These are phyloP conservation scores for Tragelaphus scriptus DNA, from an alignment of 2,113 vertebrate species.

Conservation along the genomic window DNA sequence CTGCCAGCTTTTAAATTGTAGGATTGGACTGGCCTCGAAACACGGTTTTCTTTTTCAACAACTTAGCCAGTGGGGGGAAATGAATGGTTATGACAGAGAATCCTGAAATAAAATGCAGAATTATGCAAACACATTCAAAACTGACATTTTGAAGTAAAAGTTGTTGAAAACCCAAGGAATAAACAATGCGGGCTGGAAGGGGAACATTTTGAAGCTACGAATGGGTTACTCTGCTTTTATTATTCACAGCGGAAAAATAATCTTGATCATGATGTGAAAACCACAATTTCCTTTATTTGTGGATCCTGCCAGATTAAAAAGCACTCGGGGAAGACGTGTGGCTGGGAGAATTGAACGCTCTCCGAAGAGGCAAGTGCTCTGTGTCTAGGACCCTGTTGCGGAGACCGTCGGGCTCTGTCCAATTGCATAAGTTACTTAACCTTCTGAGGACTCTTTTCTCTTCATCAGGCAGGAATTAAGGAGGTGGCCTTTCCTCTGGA, in stretches of 20 bases:
- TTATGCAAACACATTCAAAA: slow-evolving; percentile 66
- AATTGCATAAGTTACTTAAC: slow-evolving; percentile 42
- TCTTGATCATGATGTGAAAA: slow-evolving; percentile 59
- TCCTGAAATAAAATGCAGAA: slow-evolving; percentile 64
- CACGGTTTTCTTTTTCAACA: slow-evolving; percentile 64
- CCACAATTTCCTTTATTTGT: slow-evolving; percentile 71
- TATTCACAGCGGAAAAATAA: slow-evolving; percentile 58
- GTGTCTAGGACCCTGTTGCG: not conserved
- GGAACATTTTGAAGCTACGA: slow-evolving; percentile 5
- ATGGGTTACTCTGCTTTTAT: slow-evolving; percentile 56
- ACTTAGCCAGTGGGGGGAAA: slow-evolving; percentile 45
- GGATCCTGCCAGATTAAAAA: slow-evolving; percentile 58
- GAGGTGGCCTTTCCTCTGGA: not conserved
- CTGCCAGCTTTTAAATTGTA: slow-evolving; percentile 71
- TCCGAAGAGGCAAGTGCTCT: not conserved
- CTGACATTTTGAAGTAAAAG: slow-evolving; percentile 47
- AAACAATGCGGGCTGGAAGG: slow-evolving; percentile 40
- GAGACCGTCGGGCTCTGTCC: not conserved
- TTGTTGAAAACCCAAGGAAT: slow-evolving; percentile 37
- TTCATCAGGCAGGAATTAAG: slow-evolving; percentile 3
- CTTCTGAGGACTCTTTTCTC: slow-evolving; percentile 41
- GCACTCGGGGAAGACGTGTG: not conserved
- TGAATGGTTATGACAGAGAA: slow-evolving; percentile 58
- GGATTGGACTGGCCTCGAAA: slow-evolving; percentile 56
- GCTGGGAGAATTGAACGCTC: not conserved